phyloP scores from a whole-genome alignment of 2,113 vertebrate genomes.

The Lasiurus borealis region DNA sequence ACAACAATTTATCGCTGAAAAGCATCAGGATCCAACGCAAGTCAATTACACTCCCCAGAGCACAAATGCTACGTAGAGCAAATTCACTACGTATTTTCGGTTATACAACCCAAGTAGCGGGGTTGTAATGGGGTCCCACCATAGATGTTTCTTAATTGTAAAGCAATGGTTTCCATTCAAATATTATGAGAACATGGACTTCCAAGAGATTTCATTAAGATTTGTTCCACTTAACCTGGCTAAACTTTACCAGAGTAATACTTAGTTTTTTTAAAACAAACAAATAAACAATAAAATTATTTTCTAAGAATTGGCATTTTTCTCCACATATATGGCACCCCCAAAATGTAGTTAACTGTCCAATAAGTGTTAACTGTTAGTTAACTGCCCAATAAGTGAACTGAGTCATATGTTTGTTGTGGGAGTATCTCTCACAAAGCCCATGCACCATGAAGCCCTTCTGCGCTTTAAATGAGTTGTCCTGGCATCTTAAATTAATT shows the following conservation, averaged over 20 bases:
- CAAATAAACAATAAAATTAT: not conserved
- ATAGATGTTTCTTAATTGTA: constrained; percentile 79
- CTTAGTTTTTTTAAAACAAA: not conserved
- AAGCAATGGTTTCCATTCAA: constrained; percentile 79
- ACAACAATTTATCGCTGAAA: constrained; percentile 65
- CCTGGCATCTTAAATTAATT: constrained; percentile 41
- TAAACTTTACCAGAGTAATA: constrained; percentile 66
- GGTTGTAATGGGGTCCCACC: constrained; percentile 82
- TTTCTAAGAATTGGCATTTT: constrained; percentile 62
- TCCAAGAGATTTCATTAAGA: constrained; percentile 72
- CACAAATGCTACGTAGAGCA: not conserved
- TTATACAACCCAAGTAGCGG: constrained; percentile 20
- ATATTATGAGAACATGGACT: constrained; percentile 79
- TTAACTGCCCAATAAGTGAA: constrained; percentile 43
- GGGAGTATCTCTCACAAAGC: constrained; percentile 66
- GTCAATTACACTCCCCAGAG: constrained; percentile 70
- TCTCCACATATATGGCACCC: constrained; percentile 38
- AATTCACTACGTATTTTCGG: constrained; percentile 31
- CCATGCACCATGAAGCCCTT: constrained; percentile 67
- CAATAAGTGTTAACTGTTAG: not conserved
- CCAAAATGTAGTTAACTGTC: constrained; percentile 43
- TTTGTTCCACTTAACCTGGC: constrained; percentile 66
- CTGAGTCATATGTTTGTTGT: not conserved
- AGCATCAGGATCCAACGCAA: not conserved
- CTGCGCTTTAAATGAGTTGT: not conserved